These are phyloP conservation scores for Neosalanx taihuensis DNA, from an alignment of 2,797 vertebrate species.

Conservation along the genomic window DNA sequence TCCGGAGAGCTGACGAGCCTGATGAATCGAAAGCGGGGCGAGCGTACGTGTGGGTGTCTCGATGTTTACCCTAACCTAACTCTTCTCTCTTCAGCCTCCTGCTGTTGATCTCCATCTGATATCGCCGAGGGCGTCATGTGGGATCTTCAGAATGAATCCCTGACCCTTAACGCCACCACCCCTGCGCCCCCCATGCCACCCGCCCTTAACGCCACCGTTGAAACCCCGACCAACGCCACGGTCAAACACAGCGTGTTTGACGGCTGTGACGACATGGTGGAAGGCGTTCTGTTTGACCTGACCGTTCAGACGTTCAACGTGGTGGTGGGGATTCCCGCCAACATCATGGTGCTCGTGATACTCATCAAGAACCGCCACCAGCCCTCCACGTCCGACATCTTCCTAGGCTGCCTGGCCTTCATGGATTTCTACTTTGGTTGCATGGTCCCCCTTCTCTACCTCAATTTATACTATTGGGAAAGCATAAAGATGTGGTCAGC, in stretches of 20 bases:
- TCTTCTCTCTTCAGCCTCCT: slow-evolving; percentile 18
- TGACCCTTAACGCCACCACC: slow-evolving; percentile 23
- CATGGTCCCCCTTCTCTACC: slow-evolving; percentile 63
- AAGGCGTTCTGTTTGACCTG: slow-evolving; percentile 72
- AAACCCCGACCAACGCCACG: slow-evolving; percentile 46
- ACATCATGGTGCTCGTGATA: slow-evolving; percentile 66
- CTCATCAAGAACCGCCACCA: slow-evolving; percentile 67
- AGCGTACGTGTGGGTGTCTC: not conserved
- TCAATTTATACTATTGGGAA: slow-evolving; percentile 69
- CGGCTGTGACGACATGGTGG: slow-evolving; percentile 61
- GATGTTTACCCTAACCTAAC: not conserved
- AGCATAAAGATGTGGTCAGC: slow-evolving; percentile 59
- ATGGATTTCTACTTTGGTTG: slow-evolving; percentile 73
- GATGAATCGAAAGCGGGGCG: slow-evolving; percentile 4
- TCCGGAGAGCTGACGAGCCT: slow-evolving; percentile 14
- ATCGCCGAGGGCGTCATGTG: slow-evolving; percentile 51
- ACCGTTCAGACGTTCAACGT: slow-evolving; percentile 68
- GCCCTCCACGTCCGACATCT: slow-evolving; percentile 73
- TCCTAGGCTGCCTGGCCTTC: slow-evolving; percentile 71
- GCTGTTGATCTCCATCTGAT: not conserved
- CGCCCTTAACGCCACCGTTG: slow-evolving; percentile 27
- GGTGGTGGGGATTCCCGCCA: slow-evolving; percentile 71
- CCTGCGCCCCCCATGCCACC: slow-evolving; percentile 4
- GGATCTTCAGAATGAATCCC: not conserved
- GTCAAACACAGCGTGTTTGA: slow-evolving; percentile 62